Conservation (phyloP, 1,140 invertebrate genomes). For the Zophobas morio region DNA sequence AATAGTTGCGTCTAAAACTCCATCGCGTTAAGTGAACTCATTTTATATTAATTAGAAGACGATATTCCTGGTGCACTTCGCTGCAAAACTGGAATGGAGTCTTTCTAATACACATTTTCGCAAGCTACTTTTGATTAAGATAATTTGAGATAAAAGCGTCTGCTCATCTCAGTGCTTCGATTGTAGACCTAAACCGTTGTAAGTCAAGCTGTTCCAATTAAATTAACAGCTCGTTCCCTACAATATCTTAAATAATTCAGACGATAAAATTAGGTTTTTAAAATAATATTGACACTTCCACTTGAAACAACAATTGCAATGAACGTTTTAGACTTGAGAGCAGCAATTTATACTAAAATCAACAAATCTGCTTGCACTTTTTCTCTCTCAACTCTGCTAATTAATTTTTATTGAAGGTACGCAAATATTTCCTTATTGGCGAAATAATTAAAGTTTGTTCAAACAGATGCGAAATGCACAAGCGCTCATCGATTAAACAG, state of each 20-base stretch:
- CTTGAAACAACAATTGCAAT: slow-evolving; percentile 4
- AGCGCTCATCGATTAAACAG: too few species aligned
- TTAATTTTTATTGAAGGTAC: too few species aligned
- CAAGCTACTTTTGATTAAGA: neutral
- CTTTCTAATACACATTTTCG: neutral
- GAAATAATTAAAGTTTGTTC: too few species aligned
- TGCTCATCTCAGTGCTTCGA: neutral
- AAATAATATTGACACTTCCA: slow-evolving; percentile 9
- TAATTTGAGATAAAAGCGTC: slow-evolving; percentile 2
- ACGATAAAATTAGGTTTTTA: neutral
- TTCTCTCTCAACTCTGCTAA: too few species aligned
- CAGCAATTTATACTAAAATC: neutral
- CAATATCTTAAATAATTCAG: slow-evolving; percentile 9
- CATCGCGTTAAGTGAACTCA: too few species aligned
- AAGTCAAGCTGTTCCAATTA: slow-evolving; percentile 9
- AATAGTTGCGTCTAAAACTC: too few species aligned
- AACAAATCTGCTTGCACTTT: neutral
- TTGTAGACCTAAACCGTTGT: neutral
- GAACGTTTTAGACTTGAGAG: neutral
- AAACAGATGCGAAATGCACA: too few species aligned
- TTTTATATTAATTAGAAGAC: too few species aligned
- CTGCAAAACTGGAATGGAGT: neutral
- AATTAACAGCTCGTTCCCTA: slow-evolving; percentile 5
- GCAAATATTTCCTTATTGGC: too few species aligned
- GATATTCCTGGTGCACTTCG: too few species aligned